phyloP scores from a whole-genome alignment of 2,888 invertebrate species.

The Azorinus chamasolen region DNA sequence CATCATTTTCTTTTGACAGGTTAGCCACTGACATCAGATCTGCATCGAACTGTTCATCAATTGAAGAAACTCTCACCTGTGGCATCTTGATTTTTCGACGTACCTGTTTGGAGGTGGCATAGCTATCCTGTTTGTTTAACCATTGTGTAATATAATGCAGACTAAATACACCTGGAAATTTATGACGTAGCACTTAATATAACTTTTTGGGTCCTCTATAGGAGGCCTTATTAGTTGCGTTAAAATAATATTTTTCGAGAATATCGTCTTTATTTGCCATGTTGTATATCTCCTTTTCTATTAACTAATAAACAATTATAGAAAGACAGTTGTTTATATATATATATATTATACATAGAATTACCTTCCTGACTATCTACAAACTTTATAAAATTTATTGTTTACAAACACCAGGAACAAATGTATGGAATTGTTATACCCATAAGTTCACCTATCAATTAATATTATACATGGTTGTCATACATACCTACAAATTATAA shows the following conservation, averaged over 20 bases:
- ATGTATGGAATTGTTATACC: too few relatives aligned
- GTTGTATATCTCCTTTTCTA: too few relatives aligned
- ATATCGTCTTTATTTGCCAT: conserved; percentile 18
- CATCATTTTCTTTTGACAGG: conserved; percentile 46
- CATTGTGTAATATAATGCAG: conserved; percentile 28
- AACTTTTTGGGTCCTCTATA: conserved; percentile 34
- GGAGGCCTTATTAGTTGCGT: conserved; percentile 19
- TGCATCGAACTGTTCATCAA: conserved; percentile 37
- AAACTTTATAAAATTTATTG: too few relatives aligned
- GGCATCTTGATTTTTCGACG: conserved; percentile 30
- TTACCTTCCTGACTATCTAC: too few relatives aligned
- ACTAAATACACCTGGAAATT: conserved; percentile 29
- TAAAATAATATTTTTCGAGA: conserved; percentile 23
- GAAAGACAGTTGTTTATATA: too few relatives aligned
- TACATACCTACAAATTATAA: too few relatives aligned
- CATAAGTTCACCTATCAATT: too few relatives aligned
- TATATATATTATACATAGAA: too few relatives aligned
- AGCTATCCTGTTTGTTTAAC: conserved; percentile 38
- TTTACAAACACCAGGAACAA: too few relatives aligned
- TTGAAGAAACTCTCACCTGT: conserved; percentile 26
- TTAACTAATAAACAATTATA: too few relatives aligned
- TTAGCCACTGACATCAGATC: conserved; percentile 44
- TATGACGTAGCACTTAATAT: conserved; percentile 28
- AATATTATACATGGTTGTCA: too few relatives aligned
- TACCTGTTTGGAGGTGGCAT: conserved; percentile 33